Evolutionary conservation across 2,797 vertebrate species (phyloP).

Genomic region (Falco biarmicus): DNA sequence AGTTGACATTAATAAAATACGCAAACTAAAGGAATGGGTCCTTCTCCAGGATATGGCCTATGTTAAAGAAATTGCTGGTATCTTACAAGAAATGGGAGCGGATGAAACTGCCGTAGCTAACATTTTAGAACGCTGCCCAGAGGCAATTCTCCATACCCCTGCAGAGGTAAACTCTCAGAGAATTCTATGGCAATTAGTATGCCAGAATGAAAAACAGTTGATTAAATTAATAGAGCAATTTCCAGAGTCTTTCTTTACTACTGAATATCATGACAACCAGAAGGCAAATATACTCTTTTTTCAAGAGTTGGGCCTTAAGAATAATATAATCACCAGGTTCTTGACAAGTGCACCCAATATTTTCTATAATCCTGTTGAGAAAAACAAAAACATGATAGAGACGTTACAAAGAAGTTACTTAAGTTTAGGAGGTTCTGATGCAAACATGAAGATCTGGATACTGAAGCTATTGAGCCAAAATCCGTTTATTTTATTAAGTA

Average conservation of each 20-base stretch:
- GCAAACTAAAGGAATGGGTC: constrained; percentile 89
- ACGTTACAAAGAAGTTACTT: constrained; percentile 84
- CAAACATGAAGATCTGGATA: constrained; percentile 90
- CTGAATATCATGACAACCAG: constrained; percentile 81
- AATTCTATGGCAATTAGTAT: constrained; percentile 88
- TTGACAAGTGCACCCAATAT: constrained; percentile 87
- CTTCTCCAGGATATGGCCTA: constrained; percentile 84
- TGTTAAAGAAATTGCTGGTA: constrained; percentile 81
- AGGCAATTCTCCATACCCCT: constrained; percentile 88
- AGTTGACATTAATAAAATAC: constrained; percentile 89
- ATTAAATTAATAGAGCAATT: constrained; percentile 90
- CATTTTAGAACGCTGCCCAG: constrained; percentile 87
- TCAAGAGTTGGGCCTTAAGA: constrained; percentile 87
- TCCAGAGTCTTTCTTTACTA: constrained; percentile 91
- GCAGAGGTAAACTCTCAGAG: constrained; percentile 80
- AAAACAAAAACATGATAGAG: constrained; percentile 82
- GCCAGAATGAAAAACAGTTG: constrained; percentile 83
- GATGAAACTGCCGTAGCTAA: constrained; percentile 74
- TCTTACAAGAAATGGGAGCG: constrained; percentile 87
- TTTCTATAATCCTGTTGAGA: constrained; percentile 85
- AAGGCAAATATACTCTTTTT: constrained; percentile 87
- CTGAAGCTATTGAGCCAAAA: constrained; percentile 94
- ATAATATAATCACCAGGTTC: constrained; percentile 88
- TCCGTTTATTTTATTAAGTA: constrained; percentile 88
- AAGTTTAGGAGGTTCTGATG: constrained; percentile 85